Base-by-base conservation (phyloP, 1,140 invertebrate genomes). In the Hyphantria cunea region DNA sequence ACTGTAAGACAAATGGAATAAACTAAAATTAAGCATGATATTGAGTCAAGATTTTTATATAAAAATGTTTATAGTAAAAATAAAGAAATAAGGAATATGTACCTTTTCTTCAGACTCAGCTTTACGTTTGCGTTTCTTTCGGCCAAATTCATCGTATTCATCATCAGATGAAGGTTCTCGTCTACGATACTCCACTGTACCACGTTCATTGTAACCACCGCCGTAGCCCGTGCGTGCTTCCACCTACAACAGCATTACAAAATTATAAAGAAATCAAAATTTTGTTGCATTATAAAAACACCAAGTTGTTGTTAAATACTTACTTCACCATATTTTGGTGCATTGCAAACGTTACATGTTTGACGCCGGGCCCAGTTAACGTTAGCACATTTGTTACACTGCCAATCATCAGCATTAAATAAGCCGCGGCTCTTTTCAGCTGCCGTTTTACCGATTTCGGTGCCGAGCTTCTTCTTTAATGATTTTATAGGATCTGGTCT, bases 321-420 rank as follows among this genome's bases (percentile, higher is more conserved):
- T 47, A 98, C 94, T 90, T 98, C 97, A 2, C 96, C 96, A 89
- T 97, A 97, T 91, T 99, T 99, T 0, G 98, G 98, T 0, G 98
- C 97, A 92, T 99, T 99, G 90, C 99, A 99, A 93, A 99, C 97
- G 89, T 99, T 99, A 88, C 99, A 99, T 51, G 96, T 97, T 75
- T 96, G 95, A 45, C 99, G 93, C 61, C 99, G 93, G 10, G 98
- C 98, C 99, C 99, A 99, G 86, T 99, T 99, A 2, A 99, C 98
- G 91, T 99, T 99, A 0, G 98, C 98, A 92, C 99, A 99, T 87
- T 99, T 99, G 89, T 96, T 98, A 87, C 99, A 99, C 82, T 99
- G 97, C 99, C 99, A 99, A 88, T 99, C 99, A 90, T 99, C 98
- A 52, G 99, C 98, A 92, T 97, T 97, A 83, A 97, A 99, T n/a